Evolutionary conservation across 1,140 invertebrate species (phyloP).

Genomic region (Ridgeia piscesae): DNA sequence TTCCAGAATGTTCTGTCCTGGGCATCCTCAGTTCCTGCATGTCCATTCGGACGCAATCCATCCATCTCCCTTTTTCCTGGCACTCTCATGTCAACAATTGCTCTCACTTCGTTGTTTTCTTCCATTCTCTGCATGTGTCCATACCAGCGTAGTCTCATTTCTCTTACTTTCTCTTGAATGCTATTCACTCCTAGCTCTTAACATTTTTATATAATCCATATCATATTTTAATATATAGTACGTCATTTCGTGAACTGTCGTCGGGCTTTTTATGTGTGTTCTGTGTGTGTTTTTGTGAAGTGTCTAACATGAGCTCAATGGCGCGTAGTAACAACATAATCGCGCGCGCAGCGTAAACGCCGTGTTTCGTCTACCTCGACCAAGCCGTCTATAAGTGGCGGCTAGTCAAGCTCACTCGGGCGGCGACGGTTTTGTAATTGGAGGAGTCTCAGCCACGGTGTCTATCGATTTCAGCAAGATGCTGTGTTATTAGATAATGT

Average conservation of each 20-base stretch:
- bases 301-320: neutral
- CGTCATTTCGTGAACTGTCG: neutral
- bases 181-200: too few species aligned
- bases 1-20: too few species aligned
- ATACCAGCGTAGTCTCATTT: too few species aligned
- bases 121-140: too few species aligned
- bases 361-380: neutral
- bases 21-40: too few species aligned
- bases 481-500: neutral
- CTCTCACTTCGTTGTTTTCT: too few species aligned
- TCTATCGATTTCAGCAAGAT: constrained; percentile 5
- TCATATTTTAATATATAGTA: too few species aligned
- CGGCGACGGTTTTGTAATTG: neutral
- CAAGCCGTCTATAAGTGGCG: neutral
- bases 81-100: too few species aligned
- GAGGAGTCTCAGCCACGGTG: neutral
- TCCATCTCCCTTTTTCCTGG: too few species aligned
- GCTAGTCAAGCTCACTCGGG: neutral
- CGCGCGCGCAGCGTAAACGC: neutral
- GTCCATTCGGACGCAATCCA: too few species aligned
- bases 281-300: neutral
- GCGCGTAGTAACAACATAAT: neutral
- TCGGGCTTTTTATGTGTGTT: neutral
- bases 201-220: too few species aligned
- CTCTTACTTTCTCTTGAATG: too few species aligned